phyloP scores from a whole-genome alignment of 2,113 vertebrate species.

The Microcebus lehilahytsara region DNA sequence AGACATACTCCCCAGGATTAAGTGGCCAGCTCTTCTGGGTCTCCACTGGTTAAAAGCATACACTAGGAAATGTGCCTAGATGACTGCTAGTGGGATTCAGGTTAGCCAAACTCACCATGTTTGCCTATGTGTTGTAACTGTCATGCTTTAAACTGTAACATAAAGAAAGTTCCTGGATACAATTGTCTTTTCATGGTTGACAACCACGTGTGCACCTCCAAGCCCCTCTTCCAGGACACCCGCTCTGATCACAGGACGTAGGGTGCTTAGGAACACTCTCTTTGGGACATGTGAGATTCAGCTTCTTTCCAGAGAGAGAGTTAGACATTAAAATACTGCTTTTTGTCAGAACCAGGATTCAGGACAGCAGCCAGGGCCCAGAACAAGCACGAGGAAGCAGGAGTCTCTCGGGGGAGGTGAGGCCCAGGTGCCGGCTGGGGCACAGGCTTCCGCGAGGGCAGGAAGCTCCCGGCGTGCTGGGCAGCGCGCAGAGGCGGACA shows the following conservation, averaged over 20 bases:
- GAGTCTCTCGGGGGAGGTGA: background rate
- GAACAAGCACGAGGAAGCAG: background rate
- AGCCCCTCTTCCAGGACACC: background rate
- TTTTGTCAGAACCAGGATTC: background rate
- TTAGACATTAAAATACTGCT: background rate
- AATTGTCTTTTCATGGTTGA: background rate
- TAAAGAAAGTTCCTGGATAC: background rate
- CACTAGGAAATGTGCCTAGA: background rate
- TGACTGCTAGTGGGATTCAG: background rate
- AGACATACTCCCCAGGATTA: background rate
- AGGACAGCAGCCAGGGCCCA: background rate
- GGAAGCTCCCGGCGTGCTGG: accelerated
- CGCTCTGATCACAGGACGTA: background rate
- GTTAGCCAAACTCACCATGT: background rate
- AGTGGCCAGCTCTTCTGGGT: background rate
- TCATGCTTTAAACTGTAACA: background rate
- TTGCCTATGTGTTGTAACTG: background rate
- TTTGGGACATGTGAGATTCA: background rate
- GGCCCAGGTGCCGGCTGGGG: background rate
- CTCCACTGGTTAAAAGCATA: background rate
- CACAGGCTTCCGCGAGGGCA: background rate
- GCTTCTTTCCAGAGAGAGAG: background rate
- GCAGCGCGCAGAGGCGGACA: accelerated
- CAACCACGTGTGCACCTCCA: background rate
- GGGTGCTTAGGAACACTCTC: background rate